Percentiles rank a stretch among this genome's conserved stretches.
phyloP scores from a whole-genome alignment of 2,797 vertebrate species.

The Mormyrus hasselquistii region DNA sequence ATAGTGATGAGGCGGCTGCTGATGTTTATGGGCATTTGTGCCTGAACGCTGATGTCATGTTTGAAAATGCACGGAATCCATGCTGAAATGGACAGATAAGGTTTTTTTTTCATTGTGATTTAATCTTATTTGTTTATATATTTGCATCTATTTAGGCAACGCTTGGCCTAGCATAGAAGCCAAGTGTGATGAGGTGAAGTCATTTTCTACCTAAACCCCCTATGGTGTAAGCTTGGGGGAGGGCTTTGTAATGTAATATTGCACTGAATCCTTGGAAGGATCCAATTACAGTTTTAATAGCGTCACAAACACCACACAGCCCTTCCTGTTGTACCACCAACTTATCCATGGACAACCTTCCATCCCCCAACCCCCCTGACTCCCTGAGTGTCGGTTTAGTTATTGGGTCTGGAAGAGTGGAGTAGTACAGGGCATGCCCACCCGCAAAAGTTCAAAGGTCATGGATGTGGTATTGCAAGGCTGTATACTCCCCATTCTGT shows the following conservation, averaged over 20 bases:
- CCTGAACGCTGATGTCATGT: neutral
- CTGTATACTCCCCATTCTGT: slow-evolving; percentile 7
- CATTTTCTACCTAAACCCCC: slow-evolving; percentile 32
- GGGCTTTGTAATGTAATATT: slow-evolving; percentile 54
- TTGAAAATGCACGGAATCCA: neutral
- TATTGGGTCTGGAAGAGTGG: slow-evolving; percentile 17
- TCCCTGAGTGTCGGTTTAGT: slow-evolving; percentile 3
- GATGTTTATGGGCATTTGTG: neutral
- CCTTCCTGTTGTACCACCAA: slow-evolving; percentile 3
- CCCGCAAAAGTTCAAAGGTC: slow-evolving; percentile 26
- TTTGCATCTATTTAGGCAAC: slow-evolving; percentile 19
- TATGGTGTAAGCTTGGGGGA: slow-evolving; percentile 17
- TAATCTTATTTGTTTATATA: neutral
- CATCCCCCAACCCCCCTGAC: neutral
- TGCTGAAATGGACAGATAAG: neutral
- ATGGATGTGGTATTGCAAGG: slow-evolving; percentile 5
- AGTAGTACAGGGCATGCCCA: slow-evolving; percentile 15
- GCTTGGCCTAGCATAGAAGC: neutral
- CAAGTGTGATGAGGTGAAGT: slow-evolving; percentile 5
- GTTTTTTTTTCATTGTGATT: neutral
- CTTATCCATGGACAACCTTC: slow-evolving; percentile 3
- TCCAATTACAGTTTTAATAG: slow-evolving; percentile 64
- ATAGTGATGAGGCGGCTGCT: neutral
- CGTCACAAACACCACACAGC: slow-evolving; percentile 27
- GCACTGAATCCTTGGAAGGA: slow-evolving; percentile 48